A percentile compares a stretch with the other conserved stretches of the same genome.
These are phyloP conservation scores for Rhaphigaster nebulosa DNA, from an alignment of 2,888 invertebrate species.

Conservation along the genomic window DNA sequence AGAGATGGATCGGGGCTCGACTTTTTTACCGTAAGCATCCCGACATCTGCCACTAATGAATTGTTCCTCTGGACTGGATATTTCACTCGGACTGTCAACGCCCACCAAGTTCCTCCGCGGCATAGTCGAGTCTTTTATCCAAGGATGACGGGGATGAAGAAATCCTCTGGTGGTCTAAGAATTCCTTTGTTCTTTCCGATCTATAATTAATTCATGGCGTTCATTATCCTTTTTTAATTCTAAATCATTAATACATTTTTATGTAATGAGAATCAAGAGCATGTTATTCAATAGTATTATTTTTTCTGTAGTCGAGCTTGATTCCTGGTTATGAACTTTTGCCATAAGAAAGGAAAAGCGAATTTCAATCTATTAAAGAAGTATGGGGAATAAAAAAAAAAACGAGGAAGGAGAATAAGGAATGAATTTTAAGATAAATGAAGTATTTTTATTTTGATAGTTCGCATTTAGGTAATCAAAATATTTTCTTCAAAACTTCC, in stretches of 20 bases:
- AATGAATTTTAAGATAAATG: no score
- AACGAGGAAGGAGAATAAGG: no score
- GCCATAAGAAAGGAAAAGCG: no score
- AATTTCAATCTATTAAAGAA: no score
- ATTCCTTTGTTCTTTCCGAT: neutral
- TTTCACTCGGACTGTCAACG: neutral
- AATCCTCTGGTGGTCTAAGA: neutral
- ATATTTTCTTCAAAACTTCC: no score
- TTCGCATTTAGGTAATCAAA: no score
- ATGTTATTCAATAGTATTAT: no score
- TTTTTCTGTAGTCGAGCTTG: no score
- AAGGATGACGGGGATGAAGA: neutral
- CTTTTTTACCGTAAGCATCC: neutral
- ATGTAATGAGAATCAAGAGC: no score
- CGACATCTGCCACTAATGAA: constrained; percentile 2
- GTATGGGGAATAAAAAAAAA: no score
- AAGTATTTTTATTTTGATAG: no score
- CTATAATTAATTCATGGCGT: neutral
- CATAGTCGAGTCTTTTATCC: neutral
- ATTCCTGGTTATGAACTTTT: no score
- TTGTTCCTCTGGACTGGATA: neutral
- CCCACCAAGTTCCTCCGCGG: neutral
- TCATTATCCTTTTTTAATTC: neutral
- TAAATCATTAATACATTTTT: neutral
- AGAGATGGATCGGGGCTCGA: neutral